Evolutionary conservation across 2,797 vertebrate genomes (phyloP), one percentile per base, ranked within the genome.

Genomic region (Ceryle rudis): DNA sequence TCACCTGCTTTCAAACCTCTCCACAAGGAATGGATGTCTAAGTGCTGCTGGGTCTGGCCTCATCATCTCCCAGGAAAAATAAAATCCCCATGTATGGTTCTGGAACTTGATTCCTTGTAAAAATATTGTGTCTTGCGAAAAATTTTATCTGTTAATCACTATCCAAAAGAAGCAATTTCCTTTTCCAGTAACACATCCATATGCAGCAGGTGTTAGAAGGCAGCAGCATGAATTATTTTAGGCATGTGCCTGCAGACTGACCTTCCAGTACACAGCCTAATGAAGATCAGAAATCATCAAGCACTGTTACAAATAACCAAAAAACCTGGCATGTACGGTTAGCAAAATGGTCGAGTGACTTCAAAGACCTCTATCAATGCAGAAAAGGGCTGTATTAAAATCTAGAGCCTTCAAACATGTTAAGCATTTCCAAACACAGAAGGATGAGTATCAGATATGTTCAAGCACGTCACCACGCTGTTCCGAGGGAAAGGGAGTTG

Each of bases 391-490:
- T 37, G 29, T 49, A 88, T 89, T 93, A 92, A 81, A 93, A 93
- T 82, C 82, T 84, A 55, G 78, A 90, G 47, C 85, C 64, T 81
- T 54, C 2, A 5, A 86, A 86, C 80, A 71, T 85, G 75, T 87
- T 89, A 80, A 86, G 71, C 46, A 55, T 73, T 95, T 90, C 78
- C 90, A 92, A 90, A 93, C 86, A 79, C 23, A 41, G 29, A 44
- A 64, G 58, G 41, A 90, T 0, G 0, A 90, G 87, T 5, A 67
- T 31, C 28, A 64, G 75, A 77, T 87, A 86, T 94, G 83, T 41
- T 81, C 78, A 78, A 81, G 35, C 4, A 7, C 83, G 84, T 86
- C 70, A 23, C 13, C 0, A 0, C 0, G 0, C 0, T 29, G 23
- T 7, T 61, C 73, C 47, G 18, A 5, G 33, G 42, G 41, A n/a